Evolutionary conservation across 1,140 invertebrate genomes (phyloP), one percentile per base, ranked within the genome.

Genomic region (Musca domestica): DNA sequence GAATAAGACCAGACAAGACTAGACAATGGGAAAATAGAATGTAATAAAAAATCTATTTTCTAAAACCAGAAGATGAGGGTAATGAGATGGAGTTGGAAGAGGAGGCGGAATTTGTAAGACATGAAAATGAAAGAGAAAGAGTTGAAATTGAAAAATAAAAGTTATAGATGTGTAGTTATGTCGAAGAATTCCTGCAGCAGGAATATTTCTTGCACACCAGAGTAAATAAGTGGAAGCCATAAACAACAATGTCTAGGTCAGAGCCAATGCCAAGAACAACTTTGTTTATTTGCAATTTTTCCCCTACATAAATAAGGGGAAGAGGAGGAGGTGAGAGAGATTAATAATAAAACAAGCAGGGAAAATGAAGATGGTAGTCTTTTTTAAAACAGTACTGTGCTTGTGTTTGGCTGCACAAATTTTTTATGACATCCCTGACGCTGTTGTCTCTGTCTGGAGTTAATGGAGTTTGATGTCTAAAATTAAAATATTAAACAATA

Each of bases 131-230:
- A 49, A 49, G 9, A 14, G 9, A 14, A 15, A 30, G 23, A 58
- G 54, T 58, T 58, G 27, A 58, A 58, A 58, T 58, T 58, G 54
- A 58, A 64, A 64, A 64, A 64, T 47, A 49, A 64, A 64, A 64
- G 34, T 47, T 49, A 64, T 46, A 34, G 15, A 41, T 22, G 27
- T 25, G 15, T 5, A 5, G 22, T 30, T 7, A 58, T 54, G 23
- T 23, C 5, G 49, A 17, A 51, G 4, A 51, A 20, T 4, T 2
- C 20, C 20, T 23, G 2, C 1, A 54, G 20, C 51, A 51, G 22
- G 22, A 51, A 0, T 46, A 15, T 2, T 15, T 46, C 41, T 3
- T 15, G 10, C 41, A 12, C 3, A 12, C 41, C 15, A 9, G 10
- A 2, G 10, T 46, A 46, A 3, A 19, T 15, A 49, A 9, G 5